A percentile compares a stretch with the other conserved stretches of the same genome.
Evolutionary conservation across 2,888 invertebrate species (phyloP).

Genomic region (Agonum fuliginosum): DNA sequence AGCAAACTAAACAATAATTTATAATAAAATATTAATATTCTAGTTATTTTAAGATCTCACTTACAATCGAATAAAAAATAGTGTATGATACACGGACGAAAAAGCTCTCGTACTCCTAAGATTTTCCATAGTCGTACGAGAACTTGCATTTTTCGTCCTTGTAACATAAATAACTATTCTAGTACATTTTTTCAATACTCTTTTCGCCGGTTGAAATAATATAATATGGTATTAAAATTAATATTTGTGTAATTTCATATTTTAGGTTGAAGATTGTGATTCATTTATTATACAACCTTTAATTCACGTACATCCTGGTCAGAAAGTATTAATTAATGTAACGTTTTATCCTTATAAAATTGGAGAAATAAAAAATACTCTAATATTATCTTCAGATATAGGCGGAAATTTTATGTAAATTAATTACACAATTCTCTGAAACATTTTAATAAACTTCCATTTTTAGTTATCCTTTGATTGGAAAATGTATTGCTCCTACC

Average conservation of each 20-base stretch:
- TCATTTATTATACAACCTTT: constrained; percentile 64
- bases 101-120: too few species aligned
- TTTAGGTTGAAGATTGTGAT: constrained; percentile 65
- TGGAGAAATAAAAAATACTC: constrained; percentile 66
- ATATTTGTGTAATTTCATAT: constrained; percentile 2
- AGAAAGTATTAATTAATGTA: constrained; percentile 64
- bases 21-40: too few species aligned
- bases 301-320: constrained; percentile 58
- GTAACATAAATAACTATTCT: too few species aligned
- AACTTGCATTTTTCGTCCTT: too few species aligned
- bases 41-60: too few species aligned
- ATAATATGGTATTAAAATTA: not conserved
- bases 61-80: too few species aligned
- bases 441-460: constrained; percentile 14
- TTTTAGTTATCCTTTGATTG: constrained; percentile 71
- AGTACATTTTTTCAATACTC: too few species aligned
- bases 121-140: too few species aligned
- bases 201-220: not conserved
- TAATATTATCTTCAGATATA: constrained; percentile 65
- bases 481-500: constrained; percentile 72
- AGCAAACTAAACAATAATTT: too few species aligned
- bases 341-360: constrained; percentile 67
- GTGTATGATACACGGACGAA: too few species aligned
- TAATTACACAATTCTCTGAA: constrained; percentile 19
- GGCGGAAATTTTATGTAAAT: constrained; percentile 69